Conservation (phyloP, 2,113 vertebrate species). For the Callaeas wilsoni region DNA sequence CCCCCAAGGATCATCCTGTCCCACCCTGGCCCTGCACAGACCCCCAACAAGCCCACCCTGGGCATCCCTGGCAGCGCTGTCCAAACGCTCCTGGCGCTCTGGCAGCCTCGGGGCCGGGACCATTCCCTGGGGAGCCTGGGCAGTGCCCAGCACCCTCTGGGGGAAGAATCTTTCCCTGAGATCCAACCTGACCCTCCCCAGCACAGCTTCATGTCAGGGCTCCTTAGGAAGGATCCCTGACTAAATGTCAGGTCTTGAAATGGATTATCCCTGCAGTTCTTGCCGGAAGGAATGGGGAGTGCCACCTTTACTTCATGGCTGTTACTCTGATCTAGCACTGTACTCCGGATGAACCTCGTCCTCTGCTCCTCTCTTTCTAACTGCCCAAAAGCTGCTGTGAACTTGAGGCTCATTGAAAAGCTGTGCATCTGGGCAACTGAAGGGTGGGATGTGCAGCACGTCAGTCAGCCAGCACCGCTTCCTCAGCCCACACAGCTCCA, state of each 20-base stretch:
- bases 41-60: neutral
- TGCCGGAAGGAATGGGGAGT: neutral
- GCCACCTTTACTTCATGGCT: neutral
- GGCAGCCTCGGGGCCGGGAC: neutral
- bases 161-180: neutral
- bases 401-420: neutral
- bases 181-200: rapidly evolving
- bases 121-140: neutral
- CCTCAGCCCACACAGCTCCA: neutral
- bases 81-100: neutral
- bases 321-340: neutral
- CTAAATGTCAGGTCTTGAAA: neutral
- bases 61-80: rapidly evolving
- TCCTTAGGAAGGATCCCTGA: neutral
- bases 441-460: neutral
- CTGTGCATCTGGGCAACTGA: neutral
- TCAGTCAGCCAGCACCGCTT: rapidly evolving
- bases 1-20: rapidly evolving
- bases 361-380: neutral
- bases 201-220: neutral
- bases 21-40: rapidly evolving
- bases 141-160: neutral
- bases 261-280: neutral
- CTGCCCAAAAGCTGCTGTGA: neutral
- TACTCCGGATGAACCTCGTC: neutral